These are phyloP conservation scores for Iphiclides podalirius DNA, from an alignment of 2,888 invertebrate genomes.

Conservation along the genomic window DNA sequence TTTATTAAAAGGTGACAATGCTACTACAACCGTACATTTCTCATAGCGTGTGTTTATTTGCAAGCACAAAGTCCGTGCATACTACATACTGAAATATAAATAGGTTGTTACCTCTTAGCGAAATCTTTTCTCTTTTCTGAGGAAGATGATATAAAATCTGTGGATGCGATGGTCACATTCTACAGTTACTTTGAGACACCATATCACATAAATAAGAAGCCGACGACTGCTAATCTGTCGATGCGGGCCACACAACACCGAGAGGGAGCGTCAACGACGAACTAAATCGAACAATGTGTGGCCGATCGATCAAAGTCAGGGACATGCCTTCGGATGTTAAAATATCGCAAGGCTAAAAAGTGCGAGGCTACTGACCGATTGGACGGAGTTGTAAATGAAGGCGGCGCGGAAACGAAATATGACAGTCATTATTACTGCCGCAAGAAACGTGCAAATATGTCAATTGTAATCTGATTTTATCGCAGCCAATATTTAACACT, in stretches of 20 bases:
- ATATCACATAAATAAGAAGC: too few species aligned
- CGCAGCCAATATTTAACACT: background rate
- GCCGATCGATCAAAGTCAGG: slow-evolving; percentile 8
- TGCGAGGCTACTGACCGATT: slow-evolving; percentile 16
- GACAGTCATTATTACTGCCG: slow-evolving; percentile 9
- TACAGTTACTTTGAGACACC: too few species aligned
- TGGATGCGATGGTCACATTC: too few species aligned
- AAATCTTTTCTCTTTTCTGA: too few species aligned
- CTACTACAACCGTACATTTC: too few species aligned
- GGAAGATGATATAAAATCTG: too few species aligned
- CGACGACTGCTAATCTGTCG: too few species aligned
- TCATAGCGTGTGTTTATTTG: too few species aligned
- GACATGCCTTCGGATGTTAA: background rate
- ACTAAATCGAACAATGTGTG: slow-evolving; percentile 13
- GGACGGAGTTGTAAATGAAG: slow-evolving; percentile 9
- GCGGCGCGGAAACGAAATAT: slow-evolving; percentile 8
- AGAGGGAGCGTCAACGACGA: slow-evolving; percentile 2
- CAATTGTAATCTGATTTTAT: background rate
- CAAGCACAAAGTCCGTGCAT: too few species aligned
- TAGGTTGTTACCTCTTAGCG: too few species aligned
- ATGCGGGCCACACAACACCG: background rate
- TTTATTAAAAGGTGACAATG: too few species aligned
- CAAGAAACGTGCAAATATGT: slow-evolving; percentile 3
- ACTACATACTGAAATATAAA: too few species aligned
- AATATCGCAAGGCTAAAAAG: background rate